Evolutionary conservation across 2,797 vertebrate species (phyloP), one percentile per base, ranked within the genome.

Genomic region (Protosalanx chinensis): DNA sequence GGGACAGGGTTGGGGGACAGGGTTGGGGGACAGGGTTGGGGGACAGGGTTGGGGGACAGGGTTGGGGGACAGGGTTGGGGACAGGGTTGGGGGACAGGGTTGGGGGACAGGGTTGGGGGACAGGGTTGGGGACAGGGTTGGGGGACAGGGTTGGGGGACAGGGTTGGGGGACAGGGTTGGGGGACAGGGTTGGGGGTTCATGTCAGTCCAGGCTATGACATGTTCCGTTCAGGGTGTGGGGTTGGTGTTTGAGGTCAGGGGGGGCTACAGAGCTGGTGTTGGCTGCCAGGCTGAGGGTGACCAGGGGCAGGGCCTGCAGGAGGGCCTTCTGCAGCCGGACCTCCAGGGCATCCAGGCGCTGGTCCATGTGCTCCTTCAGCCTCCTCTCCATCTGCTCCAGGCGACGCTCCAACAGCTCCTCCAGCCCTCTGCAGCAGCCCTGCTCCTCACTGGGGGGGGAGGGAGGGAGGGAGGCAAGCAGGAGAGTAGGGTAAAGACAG

Each of bases 301-400:
- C 30, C 56, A 68, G 68, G 0, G 86, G 79, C 64, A 88, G 76
- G 16, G 72, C 82, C 0, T 73, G 76, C 68, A 88, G 82, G 41
- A 93, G 80, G 0, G 79, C 82, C 23, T 73, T 73, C 85, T 93
- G 89, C 71, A 93, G 83, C 53, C 86, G 90, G 75, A 86, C 85
- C 87, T 94, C 90, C 77, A 94, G 87, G 41, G 89, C 89, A 0
- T 92, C 91, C 67, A 93, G 81, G 0, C 91, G 89, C 0, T 76
- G 77, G 79, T 94, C 92, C 78, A 94, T 76, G 37, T 92, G 91
- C 81, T 91, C 88, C 83, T 83, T 93, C 80, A 94, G 82, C 76
- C 91, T 81, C 70, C 7, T 60, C 84, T 94, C 93, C 90, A 94
- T 91, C 78, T 93, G 86, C 53, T 90, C 87, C 75, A 94, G 86